Evolutionary conservation across 2,797 vertebrate species (phyloP).

Genomic region (Podarcis lilfordi): DNA sequence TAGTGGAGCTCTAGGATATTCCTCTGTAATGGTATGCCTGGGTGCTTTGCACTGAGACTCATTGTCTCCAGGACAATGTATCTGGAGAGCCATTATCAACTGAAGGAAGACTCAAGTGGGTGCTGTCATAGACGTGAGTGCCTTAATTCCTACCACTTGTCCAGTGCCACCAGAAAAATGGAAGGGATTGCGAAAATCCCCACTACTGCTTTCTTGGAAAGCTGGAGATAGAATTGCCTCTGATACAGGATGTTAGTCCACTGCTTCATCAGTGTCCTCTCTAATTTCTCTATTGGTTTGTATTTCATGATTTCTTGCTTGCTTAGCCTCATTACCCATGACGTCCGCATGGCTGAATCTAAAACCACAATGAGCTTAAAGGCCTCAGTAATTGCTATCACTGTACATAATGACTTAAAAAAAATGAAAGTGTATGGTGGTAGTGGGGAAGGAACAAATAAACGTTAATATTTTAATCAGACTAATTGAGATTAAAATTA

Average conservation of each 20-base stretch:
- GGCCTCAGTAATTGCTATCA: slow-evolving; percentile 62
- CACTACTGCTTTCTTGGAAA: background rate
- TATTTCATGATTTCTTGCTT: slow-evolving; percentile 11
- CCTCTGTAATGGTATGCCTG: background rate
- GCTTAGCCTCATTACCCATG: slow-evolving; percentile 41
- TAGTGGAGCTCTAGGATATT: background rate
- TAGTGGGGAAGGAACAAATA: slow-evolving; percentile 34
- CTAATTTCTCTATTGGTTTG: slow-evolving; percentile 55
- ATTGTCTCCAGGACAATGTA: too few species aligned
- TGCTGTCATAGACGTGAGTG: background rate
- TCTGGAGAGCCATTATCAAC: background rate
- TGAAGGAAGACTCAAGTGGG: background rate
- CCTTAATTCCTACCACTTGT: background rate
- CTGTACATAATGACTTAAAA: slow-evolving; percentile 51
- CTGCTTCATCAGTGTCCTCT: slow-evolving; percentile 32
- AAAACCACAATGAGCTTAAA: slow-evolving; percentile 57
- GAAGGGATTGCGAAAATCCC: background rate
- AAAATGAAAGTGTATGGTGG: slow-evolving; percentile 31
- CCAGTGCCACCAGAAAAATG: background rate
- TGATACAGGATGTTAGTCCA: background rate
- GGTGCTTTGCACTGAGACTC: background rate
- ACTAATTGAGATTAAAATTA: slow-evolving; percentile 70
- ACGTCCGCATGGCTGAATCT: slow-evolving; percentile 53
- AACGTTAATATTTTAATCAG: slow-evolving; percentile 67
- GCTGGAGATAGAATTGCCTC: background rate